Conservation (phyloP, 2,797 vertebrate species). For the Sebastolobus altivelis region DNA sequence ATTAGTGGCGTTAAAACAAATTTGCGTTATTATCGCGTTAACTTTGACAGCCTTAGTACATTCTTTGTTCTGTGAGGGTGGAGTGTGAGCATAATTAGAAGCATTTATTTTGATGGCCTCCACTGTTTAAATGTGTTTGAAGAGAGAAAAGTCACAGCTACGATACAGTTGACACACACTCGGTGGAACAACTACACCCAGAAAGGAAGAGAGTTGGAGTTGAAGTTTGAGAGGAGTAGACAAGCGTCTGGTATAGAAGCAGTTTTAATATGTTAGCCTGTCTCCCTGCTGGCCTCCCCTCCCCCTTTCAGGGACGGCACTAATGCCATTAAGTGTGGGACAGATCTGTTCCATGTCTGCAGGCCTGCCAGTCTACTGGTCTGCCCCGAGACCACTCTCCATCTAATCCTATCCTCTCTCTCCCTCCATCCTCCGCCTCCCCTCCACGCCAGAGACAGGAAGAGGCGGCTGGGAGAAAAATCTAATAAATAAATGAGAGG, state of each 20-base stretch:
- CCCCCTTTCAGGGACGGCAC: slow-evolving; percentile 86
- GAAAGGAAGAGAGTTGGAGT: slow-evolving; percentile 67
- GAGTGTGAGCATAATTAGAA: slow-evolving; percentile 26
- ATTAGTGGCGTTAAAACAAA: too few species aligned
- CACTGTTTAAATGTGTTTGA: slow-evolving; percentile 26
- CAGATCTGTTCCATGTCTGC: slow-evolving; percentile 90
- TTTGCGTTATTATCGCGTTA: too few species aligned
- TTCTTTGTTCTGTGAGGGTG: neutral
- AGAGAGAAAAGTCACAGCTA: slow-evolving; percentile 18
- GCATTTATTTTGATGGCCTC: neutral
- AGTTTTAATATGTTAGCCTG: slow-evolving; percentile 86
- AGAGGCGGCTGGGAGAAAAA: slow-evolving; percentile 87
- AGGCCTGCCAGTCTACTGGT: slow-evolving; percentile 86
- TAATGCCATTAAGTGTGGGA: slow-evolving; percentile 91
- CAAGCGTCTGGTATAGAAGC: slow-evolving; percentile 81
- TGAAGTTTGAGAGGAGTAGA: slow-evolving; percentile 79
- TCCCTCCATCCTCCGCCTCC: slow-evolving; percentile 79
- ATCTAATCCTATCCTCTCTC: slow-evolving; percentile 87
- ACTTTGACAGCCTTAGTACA: too few species aligned
- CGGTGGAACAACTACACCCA: slow-evolving; percentile 29
- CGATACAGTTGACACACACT: slow-evolving; percentile 38
- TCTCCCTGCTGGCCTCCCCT: slow-evolving; percentile 82
- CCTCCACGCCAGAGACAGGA: slow-evolving; percentile 87
- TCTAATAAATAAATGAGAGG: slow-evolving; percentile 92
- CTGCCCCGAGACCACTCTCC: slow-evolving; percentile 88